These are phyloP conservation scores for Athalia cordata DNA, from an alignment of 2,888 invertebrate genomes.

Conservation along the genomic window DNA sequence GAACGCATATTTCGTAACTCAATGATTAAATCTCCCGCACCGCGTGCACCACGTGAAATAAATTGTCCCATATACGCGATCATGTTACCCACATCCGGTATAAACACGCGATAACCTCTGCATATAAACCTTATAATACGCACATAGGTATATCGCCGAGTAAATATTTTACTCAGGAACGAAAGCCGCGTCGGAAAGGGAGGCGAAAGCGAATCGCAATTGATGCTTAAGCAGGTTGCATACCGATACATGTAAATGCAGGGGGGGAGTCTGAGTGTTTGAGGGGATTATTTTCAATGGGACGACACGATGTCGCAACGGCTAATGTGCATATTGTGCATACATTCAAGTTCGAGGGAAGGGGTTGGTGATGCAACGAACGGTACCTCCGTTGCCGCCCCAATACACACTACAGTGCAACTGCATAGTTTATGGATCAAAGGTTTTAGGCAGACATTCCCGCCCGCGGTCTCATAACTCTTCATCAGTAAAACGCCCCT, in stretches of 20 bases:
- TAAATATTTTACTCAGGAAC: no score
- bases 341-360: no score
- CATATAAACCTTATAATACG: no score
- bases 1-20: neutral
- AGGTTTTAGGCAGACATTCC: constrained; percentile 57
- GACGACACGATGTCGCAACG: constrained; percentile 42
- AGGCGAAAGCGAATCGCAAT: no score
- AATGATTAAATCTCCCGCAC: constrained; percentile 27
- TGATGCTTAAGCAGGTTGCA: no score
- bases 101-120: no score
- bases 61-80: neutral
- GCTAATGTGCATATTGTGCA: no score
- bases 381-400: neutral
- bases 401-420: constrained; percentile 8
- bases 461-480: constrained; percentile 53
- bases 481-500: constrained; percentile 41
- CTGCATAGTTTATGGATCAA: constrained; percentile 62
- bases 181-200: no score
- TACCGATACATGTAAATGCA: neutral
- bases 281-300: constrained; percentile 61
- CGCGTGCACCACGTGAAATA: constrained; percentile 2
- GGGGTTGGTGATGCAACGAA: no score
- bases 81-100: no score
- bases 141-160: no score
- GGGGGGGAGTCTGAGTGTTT: constrained; percentile 47